Base-by-base conservation (phyloP, 2,888 invertebrate species). In the Steinernema carpocapsae region DNA sequence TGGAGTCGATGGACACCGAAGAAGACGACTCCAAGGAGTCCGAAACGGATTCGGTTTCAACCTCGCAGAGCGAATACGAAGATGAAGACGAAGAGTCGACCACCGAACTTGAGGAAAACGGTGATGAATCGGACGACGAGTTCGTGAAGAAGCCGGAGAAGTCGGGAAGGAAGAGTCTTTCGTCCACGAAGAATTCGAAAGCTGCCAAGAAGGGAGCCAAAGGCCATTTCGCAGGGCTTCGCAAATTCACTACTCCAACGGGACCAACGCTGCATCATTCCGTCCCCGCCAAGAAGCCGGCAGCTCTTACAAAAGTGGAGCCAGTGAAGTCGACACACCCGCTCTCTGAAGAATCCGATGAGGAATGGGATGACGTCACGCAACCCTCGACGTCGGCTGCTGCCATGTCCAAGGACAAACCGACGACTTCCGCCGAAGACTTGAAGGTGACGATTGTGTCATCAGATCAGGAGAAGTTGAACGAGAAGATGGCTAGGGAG, bases 341-440 rank as follows among this genome's bases (percentile, higher is more conserved):
- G 29, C 29, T 64, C 64, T 32, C 32, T 6, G 64, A 29, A 17
- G 64, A 29, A 7, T 64, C 64, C 19, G 64, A 29, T 2, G 64
- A 64, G 14, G 64, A 64, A 32, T 64, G 64, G 64, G 64, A 64
- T 2, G 64, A 64, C n/a, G 64, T 64, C 24, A 24, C 10, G 4
- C 2, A 7, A 6, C 64, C 64, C 3, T 64, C 64, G 17, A 64
- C 64, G 2, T 64, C 64, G 19, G 29, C 22, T 29, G 32, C 64
- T 1, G 2, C 26, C 29, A 2, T 6, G 64, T 32, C 1, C 1
- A 26, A 6, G 17, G 37, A 22, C 1, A 29, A 17, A 17, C 1
- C 12, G 6, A 10, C 1, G 37, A 64, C 6, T 1, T 7, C 14
- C 17, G 37, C 29, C 6, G 64, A 17, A 17, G 32, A 64, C 2